Evolutionary conservation across 2,113 vertebrate genomes (phyloP), one percentile per base, ranked within the genome.

Genomic region (Aphyosemion australe): DNA sequence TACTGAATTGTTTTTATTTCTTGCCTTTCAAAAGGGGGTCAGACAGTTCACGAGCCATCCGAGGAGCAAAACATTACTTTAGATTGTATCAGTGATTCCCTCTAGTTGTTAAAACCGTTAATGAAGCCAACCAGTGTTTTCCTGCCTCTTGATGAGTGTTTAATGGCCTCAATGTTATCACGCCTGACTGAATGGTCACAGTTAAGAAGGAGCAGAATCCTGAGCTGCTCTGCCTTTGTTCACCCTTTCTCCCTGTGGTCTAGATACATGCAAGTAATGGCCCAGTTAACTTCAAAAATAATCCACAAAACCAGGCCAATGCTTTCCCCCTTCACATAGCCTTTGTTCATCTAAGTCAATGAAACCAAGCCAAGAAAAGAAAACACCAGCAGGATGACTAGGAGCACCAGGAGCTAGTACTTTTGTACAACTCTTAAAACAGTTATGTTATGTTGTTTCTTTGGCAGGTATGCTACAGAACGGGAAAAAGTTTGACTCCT

Each of bases 401-500:
- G 26, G 26, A 26, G 26, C 26, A 76, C 1, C 5, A 26, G 26
- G 26, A 26, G 26, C 26, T 26, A 26, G 26, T 26, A 26, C 26
- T 5, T 26, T 26, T 26, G 26, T 26, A 26, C 26, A 26, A 26
- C 3, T 26, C 26, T 2, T 8, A n/a, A 6, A n/a, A 9, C n/a
- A 48, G 46, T 11, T 48, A 8, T 19, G n/a, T 2, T 26, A 2
- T 26, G 1, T 61, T 54, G 81, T 85, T 57, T 83, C 61, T 88
- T 71, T 42, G 41, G 46, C 90, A 99, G 97, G 97, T 21, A 98
- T 97, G 95, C 90, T 99, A 60, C 97, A 99, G 89, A 98, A 99
- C 2, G 97, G 97, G 46, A 99, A 98, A 91, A 99, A 99, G 90
- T 99, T 99, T 31, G 97, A 99, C 90, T 99, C 97, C 11, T 99